Evolutionary conservation across 2,888 invertebrate genomes (phyloP), one percentile per base, ranked within the genome.

Genomic region (Venusia cambrica): DNA sequence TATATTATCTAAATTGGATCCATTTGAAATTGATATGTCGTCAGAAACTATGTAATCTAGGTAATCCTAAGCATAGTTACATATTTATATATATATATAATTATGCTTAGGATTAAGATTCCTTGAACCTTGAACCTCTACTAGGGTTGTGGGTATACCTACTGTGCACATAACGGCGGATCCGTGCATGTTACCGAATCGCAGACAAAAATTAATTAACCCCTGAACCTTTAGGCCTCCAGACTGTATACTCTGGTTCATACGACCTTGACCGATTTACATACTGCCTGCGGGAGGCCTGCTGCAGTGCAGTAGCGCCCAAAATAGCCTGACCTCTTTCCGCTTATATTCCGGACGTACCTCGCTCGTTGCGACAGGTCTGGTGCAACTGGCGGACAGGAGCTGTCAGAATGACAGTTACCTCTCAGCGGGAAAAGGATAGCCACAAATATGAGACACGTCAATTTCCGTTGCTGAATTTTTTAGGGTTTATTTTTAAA

Each of bases 181-280:
- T n/a, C n/a, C n/a, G n/a, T n/a, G n/a, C n/a, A n/a, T n/a, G n/a
- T 30, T 17, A 4, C 22, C 25, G 13, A 30, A 27, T 31, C 15
- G 30, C 35, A 40, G 40, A 40, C 40, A 40, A 18, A n/a, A n/a
- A 40, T 38, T 29, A 33, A 45, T 45, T 32, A 47, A 47, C 27
- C 28, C 15, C 32, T 44, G 28, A 21, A 42, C 37, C 34, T 39
- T 38, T 38, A 40, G 31, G 29, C 38, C 12, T 25, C 19, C 31
- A 31, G 46, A 35, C 41, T 22, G 29, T 46, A 43, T 55, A 62
- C 61, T 63, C 54, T 45, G 26, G 51, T 46, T 42, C 51, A 51
- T 34, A 40, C 57, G 64, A 62, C 72, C 74, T 73, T 71, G 73
- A 59, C 63, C 62, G 46, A 64, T 61, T 69, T 69, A 61, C 57